Base-by-base conservation (phyloP, 2,113 vertebrate species). In the Mesitornis unicolor region DNA sequence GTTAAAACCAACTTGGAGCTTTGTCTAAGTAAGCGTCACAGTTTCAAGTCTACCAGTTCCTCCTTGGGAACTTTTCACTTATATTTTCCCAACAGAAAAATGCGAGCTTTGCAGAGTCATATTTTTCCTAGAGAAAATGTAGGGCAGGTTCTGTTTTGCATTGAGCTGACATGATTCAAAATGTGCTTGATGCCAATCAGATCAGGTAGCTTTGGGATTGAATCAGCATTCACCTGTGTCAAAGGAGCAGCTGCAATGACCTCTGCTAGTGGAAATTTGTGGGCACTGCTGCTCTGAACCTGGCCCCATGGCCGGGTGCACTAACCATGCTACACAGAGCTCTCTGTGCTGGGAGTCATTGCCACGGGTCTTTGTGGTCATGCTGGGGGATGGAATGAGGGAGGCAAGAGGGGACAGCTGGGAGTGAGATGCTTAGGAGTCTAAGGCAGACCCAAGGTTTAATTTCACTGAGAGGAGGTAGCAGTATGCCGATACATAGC, bases 301-400 rank as follows among this genome's bases (percentile, higher is more conserved):
- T 11, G 13, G 19, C 33, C 48, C 26, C 8, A 4, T 33, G 35
- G 21, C 31, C 24, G 29, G 43, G 29, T 51, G 13, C 38, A 21
- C 65, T 84, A 76, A 42, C 59, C 7, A 2, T 8, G 13, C 35
- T 40, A 20, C 33, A 36, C 6, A n/a, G 56, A 75, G 28, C 40
- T 51, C 67, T 78, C 13, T 1, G 1, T 28, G 24, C 43, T 91
- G 33, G 29, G 51, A 79, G 13, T 48, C 35, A 13, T 8, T 51
- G 45, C 43, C 10, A 19, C 1, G 0, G 25, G 13, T 5, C 91
- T 94, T 75, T 81, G 47, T 2, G 1, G 31, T 47, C 2, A 0
- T 86, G 54, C 17, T 0, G 0, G 20, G 26, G 22, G 7, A 59
- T 0, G 2, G 43, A 68, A 48, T 9, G 19, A 28, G 57, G 38